These are phyloP conservation scores for Brenthis daphne DNA, from an alignment of 2,888 invertebrate genomes.

Conservation along the genomic window DNA sequence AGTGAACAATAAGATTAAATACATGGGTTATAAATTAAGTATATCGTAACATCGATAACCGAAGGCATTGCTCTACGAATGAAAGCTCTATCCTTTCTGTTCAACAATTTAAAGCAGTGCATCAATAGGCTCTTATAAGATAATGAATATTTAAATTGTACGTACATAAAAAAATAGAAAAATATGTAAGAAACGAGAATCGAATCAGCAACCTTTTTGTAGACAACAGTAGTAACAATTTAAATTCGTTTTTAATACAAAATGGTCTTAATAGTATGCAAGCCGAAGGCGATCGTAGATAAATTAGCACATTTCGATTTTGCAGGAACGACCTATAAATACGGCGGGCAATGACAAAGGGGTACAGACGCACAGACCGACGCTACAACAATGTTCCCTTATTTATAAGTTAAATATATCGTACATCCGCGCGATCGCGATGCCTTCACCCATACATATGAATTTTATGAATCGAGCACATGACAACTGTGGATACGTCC, in stretches of 20 bases:
- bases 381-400: slow-evolving; percentile 63
- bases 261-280: slow-evolving; percentile 37
- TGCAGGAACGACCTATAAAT: slow-evolving; percentile 50
- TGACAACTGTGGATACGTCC: slow-evolving; percentile 50
- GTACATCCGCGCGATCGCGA: slow-evolving; percentile 62
- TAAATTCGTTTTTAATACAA: slow-evolving; percentile 20
- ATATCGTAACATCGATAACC: no score
- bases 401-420: slow-evolving; percentile 72
- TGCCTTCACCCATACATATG: slow-evolving; percentile 75
- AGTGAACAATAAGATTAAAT: no score
- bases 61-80: no score
- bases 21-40: no score
- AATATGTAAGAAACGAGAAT: not conserved
- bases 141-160: not conserved
- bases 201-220: not conserved
- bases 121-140: not conserved
- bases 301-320: slow-evolving; percentile 54
- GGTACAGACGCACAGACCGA: slow-evolving; percentile 46
- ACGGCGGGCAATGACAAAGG: slow-evolving; percentile 54
- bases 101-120: not conserved
- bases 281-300: slow-evolving; percentile 41
- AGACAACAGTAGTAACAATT: slow-evolving; percentile 12
- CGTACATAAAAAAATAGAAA: not conserved
- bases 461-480: slow-evolving; percentile 72
- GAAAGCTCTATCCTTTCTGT: no score